phyloP scores from a whole-genome alignment of 2,113 vertebrate species.

The Ibidorhyncha struthersii region DNA sequence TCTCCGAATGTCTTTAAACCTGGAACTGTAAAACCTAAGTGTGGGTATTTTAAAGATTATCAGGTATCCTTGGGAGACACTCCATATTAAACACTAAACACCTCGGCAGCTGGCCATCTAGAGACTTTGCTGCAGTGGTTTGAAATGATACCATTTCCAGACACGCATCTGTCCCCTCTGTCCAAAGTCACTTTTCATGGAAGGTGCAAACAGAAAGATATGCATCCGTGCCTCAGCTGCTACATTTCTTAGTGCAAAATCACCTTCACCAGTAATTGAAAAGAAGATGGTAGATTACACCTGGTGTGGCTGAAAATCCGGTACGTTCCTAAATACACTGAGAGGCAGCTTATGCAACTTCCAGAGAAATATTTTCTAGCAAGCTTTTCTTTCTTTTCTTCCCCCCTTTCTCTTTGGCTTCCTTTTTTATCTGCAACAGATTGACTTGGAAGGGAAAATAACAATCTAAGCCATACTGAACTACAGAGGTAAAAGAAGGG shows the following conservation, averaged over 20 bases:
- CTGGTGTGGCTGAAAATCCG: not conserved
- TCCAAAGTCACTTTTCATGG: not conserved
- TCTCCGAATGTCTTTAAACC: not conserved
- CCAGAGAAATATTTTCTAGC: not conserved
- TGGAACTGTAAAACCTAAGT: not conserved
- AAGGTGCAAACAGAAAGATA: not conserved
- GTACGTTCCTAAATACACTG: not conserved
- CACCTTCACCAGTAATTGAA: not conserved
- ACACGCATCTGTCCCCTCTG: not conserved
- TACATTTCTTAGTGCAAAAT: not conserved
- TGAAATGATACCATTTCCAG: not conserved
- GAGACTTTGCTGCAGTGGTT: not conserved
- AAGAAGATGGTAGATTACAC: not conserved
- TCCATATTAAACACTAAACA: not conserved
- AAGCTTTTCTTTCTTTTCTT: not conserved
- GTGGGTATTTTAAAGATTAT: not conserved
- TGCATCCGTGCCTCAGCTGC: not conserved
- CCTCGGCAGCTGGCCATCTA: not conserved
- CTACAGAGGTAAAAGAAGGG: not conserved
- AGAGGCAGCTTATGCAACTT: not conserved
- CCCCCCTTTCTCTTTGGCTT: not conserved
- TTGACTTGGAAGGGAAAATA: not conserved
- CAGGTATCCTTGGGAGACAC: not conserved
- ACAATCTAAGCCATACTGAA: not conserved
- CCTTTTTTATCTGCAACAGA: not conserved